Base-by-base conservation (phyloP, 2,888 invertebrate genomes). In the Sarcophaga caerulescens region DNA sequence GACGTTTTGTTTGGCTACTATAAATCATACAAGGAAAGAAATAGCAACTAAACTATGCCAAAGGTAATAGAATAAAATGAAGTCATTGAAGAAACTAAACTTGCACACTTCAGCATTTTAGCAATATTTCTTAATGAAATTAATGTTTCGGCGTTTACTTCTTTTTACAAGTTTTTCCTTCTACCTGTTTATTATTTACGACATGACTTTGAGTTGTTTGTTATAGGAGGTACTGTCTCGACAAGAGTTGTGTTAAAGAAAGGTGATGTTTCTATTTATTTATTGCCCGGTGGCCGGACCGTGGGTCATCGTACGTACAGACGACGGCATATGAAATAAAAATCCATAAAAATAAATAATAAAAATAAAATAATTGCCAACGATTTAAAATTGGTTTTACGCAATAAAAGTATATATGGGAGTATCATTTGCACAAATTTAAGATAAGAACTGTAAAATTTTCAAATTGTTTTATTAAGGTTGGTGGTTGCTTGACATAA, bases 251-350 rank as follows among this genome's bases (percentile, higher is more conserved):
- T 75, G 47, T 35, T 35, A 8, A 35, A 35, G 35, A 57, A 75
- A 84, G 75, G 65, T 70, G 19, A 79, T 65, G n/a, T 62, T 74
- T 78, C 65, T 8, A 52, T 65, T 35, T 84, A 84, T 79, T 79
- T 84, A 77, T 83, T 66, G 52, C 65, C 71, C 23, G 62, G 45
- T 47, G 14, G 21, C 14, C 3, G 0, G 10, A 3, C 44, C 8
- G 35, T 35, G 2, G 35, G 0, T 35, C 35, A 35, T 35, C 35
- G 35, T 35, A 35, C 35, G 5, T 35, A 35, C 35, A 35, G 35
- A 35, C 35, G 35, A 35, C 8, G 10, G 35, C 35, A 35, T 35
- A 35, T 35, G 2, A 10, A 35, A 35, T 35, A 35, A 35, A 35
- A 35, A 35, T 8, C 8, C 35, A 35, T 35, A 35, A 35, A 35